Percentiles rank a stretch among this genome's conserved stretches.
Conservation (phyloP, 2,797 vertebrate species). For the Silurus aristotelis region DNA sequence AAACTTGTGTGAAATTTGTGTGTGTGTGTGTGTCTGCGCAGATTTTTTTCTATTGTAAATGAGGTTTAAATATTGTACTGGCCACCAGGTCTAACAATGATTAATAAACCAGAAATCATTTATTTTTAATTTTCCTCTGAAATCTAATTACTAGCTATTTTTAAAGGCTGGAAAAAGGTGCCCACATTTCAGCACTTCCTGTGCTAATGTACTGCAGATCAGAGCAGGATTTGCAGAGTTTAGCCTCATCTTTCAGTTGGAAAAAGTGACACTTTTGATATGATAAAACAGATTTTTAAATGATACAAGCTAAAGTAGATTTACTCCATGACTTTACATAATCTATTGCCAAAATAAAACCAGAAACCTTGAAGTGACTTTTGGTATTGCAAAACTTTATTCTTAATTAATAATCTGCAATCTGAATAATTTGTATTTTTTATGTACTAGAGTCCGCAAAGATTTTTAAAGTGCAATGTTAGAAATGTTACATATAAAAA, state of each 20-base stretch:
- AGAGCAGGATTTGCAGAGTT: not conserved
- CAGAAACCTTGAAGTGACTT: not conserved
- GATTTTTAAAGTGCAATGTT: not conserved
- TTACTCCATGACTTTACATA: not conserved
- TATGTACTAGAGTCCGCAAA: not conserved
- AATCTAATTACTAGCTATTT: constrained; percentile 85
- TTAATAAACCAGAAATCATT: constrained; percentile 86
- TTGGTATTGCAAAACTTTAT: not conserved
- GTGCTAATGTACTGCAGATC: constrained; percentile 22
- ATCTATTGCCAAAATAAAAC: not conserved
- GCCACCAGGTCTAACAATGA: constrained; percentile 61
- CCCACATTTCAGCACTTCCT: constrained; percentile 66
- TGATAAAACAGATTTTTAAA: not conserved
- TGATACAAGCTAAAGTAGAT: not conserved
- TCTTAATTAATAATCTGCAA: not conserved
- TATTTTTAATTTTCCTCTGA: constrained; percentile 83
- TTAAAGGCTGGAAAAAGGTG: constrained; percentile 68
- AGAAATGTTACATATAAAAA: not conserved
- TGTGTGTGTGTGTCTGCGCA: constrained; percentile 4
- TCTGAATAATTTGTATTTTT: not conserved
- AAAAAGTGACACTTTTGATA: not conserved
- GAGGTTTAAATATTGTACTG: constrained; percentile 71
- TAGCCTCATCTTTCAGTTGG: not conserved
- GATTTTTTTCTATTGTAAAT: constrained; percentile 10
- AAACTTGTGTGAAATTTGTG: too few species aligned